Percentiles rank a stretch among this genome's conserved stretches.
Conservation (phyloP, 2,888 invertebrate genomes). For the Macaria liturata region DNA sequence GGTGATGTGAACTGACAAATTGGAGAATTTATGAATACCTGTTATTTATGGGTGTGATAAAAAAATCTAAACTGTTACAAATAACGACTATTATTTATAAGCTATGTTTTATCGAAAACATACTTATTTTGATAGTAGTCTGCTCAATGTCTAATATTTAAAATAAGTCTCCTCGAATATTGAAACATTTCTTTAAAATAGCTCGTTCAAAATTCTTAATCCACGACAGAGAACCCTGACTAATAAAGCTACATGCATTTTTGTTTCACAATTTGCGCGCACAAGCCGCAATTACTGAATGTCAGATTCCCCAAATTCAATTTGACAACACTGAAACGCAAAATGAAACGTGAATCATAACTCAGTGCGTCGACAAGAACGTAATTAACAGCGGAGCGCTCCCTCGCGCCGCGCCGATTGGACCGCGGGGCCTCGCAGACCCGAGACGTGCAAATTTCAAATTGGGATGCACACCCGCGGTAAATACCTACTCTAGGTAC, state of each 20-base stretch:
- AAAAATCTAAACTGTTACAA: too few relatives aligned
- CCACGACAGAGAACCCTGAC: neutral
- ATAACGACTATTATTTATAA: too few relatives aligned
- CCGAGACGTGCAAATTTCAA: constrained; percentile 66
- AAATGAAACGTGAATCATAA: constrained; percentile 56
- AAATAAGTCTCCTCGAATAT: too few relatives aligned
- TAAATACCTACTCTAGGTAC: constrained; percentile 51
- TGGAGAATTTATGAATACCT: neutral
- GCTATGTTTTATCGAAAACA: too few relatives aligned
- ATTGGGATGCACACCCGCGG: constrained; percentile 64
- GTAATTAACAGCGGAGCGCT: constrained; percentile 69
- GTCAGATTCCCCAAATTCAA: constrained; percentile 36
- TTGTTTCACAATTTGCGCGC: constrained; percentile 9
- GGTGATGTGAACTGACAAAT: constrained; percentile 24
- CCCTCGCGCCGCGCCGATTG: constrained; percentile 49
- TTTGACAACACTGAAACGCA: constrained; percentile 45
- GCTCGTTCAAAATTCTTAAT: too few relatives aligned
- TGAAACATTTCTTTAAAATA: too few relatives aligned
- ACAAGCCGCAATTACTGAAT: constrained; percentile 14
- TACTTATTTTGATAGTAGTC: too few relatives aligned
- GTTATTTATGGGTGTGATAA: too few relatives aligned
- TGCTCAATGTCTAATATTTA: too few relatives aligned
- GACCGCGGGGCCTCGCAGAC: constrained; percentile 49
- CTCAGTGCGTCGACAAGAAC: constrained; percentile 62
- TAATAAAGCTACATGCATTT: constrained; percentile 7